These are phyloP conservation scores for Erethizon dorsatum DNA, from an alignment of 2,797 vertebrate species.

Conservation along the genomic window DNA sequence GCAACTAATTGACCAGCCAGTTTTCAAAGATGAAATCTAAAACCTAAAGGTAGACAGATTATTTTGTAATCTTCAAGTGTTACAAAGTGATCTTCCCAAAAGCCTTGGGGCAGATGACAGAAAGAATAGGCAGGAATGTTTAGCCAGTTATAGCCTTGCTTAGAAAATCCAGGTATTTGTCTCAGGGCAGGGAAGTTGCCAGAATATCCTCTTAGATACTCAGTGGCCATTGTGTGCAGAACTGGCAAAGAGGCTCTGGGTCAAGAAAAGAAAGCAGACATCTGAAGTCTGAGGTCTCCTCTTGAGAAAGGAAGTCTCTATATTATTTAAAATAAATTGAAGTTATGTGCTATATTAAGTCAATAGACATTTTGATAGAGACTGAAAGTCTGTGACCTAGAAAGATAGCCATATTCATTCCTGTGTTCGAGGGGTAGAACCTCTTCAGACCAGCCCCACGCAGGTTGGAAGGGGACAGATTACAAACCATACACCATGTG, in stretches of 20 bases:
- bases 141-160: neutral
- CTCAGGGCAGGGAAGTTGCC: neutral
- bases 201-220: neutral
- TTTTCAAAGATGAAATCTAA: conserved; percentile 52
- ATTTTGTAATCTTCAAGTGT: neutral
- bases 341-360: neutral
- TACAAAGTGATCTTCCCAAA: conserved; percentile 2
- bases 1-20: neutral
- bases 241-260: neutral
- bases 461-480: neutral
- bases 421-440: neutral
- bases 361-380: conserved; percentile 29
- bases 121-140: neutral
- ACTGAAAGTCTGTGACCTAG: neutral
- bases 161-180: conserved; percentile 57
- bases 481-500: too few relatives aligned
- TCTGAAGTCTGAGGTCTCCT: neutral
- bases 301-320: neutral
- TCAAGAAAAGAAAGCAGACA: conserved; percentile 37
- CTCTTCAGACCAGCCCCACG: neutral
- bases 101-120: neutral
- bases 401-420: neutral
- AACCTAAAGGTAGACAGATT: neutral
- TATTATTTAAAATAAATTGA: conserved; percentile 32
- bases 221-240: neutral